A percentile compares a stretch with the other conserved stretches of the same genome.
phyloP scores from a whole-genome alignment of 2,888 invertebrate species.

The Stenodera caucasica region DNA sequence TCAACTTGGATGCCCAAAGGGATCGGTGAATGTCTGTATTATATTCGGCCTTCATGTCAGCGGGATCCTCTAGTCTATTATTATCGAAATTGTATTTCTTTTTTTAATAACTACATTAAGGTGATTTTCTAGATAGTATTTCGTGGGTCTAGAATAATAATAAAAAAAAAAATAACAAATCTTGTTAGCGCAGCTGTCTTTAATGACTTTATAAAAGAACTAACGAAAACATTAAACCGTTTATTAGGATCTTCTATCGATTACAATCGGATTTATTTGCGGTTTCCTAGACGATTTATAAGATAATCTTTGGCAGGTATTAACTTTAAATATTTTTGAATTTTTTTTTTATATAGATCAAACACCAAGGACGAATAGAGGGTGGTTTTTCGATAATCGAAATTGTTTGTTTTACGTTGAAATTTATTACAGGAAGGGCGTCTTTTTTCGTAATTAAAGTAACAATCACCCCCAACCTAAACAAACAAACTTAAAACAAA shows the following conservation, averaged over 20 bases:
- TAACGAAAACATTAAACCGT: conserved; percentile 23
- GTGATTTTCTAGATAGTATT: conserved; percentile 20
- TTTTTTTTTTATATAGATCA: no score
- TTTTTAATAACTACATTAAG: conserved; percentile 41
- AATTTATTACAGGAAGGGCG: conserved; percentile 3
- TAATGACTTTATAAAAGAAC: conserved; percentile 36
- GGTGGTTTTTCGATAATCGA: background rate
- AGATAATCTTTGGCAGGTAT: conserved; percentile 4
- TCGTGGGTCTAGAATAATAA: conserved; percentile 9
- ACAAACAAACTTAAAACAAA: background rate
- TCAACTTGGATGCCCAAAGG: background rate
- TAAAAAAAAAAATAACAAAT: conserved; percentile 22
- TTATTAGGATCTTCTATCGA: conserved; percentile 17
- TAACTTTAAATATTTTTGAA: no score
- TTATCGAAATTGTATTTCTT: conserved; percentile 39
- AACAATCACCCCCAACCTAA: background rate
- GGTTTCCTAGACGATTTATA: background rate
- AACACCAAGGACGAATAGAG: background rate
- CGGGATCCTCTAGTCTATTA: conserved; percentile 32
- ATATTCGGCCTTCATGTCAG: conserved; percentile 13
- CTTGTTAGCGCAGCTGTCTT: conserved; percentile 41
- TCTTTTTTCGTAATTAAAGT: conserved; percentile 3
- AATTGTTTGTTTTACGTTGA: conserved; percentile 2
- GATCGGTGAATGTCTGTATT: conserved; percentile 1
- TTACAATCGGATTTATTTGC: conserved; percentile 13